Conservation (phyloP, 2,797 vertebrate species). For the Lepilemur ruficaudatus region DNA sequence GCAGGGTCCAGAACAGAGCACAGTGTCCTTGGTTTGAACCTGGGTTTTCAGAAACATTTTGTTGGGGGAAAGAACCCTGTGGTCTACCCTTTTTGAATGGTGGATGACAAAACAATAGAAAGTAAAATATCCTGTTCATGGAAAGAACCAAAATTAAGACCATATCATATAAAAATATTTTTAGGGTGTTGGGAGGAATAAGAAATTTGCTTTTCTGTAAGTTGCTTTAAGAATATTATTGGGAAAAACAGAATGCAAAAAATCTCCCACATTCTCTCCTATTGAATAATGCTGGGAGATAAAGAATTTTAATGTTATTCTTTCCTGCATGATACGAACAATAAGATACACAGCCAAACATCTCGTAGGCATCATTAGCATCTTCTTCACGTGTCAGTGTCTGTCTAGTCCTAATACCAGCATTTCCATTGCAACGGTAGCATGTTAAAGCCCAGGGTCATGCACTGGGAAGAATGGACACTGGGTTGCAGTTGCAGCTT, state of each 20-base stretch:
- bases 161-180: background rate
- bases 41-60: background rate
- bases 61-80: background rate
- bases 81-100: background rate
- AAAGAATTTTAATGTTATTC: background rate
- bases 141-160: background rate
- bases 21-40: background rate
- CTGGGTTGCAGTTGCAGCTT: background rate
- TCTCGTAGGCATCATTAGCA: background rate
- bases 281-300: background rate
- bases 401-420: background rate
- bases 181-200: background rate
- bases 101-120: background rate
- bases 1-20: background rate
- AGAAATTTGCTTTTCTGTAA: conserved; percentile 23
- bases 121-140: background rate
- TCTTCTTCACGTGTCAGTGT: background rate
- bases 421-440: background rate
- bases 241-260: background rate
- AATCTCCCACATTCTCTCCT: background rate
- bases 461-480: background rate
- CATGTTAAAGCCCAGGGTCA: background rate
- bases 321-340: background rate
- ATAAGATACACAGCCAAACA: background rate
- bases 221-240: conserved; percentile 15